Percentiles rank a stretch among this genome's conserved stretches.
Evolutionary conservation across 2,113 vertebrate species (phyloP).

Genomic region (Camelus dromedarius): DNA sequence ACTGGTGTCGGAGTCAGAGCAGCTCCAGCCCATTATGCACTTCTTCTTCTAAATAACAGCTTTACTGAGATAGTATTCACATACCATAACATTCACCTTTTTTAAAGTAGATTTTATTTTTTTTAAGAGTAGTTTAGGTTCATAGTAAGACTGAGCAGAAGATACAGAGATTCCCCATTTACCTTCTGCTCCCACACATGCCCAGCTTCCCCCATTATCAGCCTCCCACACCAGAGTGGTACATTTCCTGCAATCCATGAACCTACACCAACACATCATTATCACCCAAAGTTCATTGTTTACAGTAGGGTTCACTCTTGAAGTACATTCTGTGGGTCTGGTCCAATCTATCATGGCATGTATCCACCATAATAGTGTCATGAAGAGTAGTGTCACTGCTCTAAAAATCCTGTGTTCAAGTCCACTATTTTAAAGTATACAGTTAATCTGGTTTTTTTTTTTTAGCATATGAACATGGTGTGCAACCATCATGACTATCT

Average conservation of each 20-base stretch:
- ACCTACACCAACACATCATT: neutral
- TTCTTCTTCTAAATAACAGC: neutral
- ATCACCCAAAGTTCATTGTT: neutral
- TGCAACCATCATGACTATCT: neutral
- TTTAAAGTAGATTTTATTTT: neutral
- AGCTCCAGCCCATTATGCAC: too few species aligned
- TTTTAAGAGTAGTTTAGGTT: neutral
- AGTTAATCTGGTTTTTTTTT: neutral
- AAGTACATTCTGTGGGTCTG: neutral
- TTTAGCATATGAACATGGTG: neutral
- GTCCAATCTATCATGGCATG: neutral
- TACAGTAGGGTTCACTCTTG: neutral
- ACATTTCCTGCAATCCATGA: too few species aligned
- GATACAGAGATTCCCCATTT: neutral
- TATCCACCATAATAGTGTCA: neutral
- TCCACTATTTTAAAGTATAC: neutral
- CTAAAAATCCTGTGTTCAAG: neutral
- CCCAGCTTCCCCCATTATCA: neutral
- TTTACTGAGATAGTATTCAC: neutral
- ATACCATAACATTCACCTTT: neutral
- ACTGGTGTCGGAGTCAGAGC: neutral
- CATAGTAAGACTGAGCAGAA: neutral
- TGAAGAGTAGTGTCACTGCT: neutral
- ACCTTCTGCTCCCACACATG: fast-evolving
- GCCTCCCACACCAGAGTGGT: neutral